Base-by-base conservation (phyloP, 2,113 vertebrate species). In the Conger conger region DNA sequence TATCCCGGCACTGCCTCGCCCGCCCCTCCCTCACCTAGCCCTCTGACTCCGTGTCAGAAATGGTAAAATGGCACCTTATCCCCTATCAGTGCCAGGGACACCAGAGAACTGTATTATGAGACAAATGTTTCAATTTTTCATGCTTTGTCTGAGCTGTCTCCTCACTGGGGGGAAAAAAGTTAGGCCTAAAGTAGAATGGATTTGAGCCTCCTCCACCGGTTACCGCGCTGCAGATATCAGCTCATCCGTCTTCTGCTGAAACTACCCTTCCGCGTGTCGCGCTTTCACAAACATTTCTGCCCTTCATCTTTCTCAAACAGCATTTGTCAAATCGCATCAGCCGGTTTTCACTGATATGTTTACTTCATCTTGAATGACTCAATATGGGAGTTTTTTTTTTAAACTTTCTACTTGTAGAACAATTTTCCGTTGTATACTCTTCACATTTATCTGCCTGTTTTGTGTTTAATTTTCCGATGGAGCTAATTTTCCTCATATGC, bases 1-100 rank as follows among this genome's bases (percentile, higher is more conserved):
- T 99, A 92, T 84, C 42, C 40, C 37, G 60, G 0, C n/a, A 9
- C 57, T 3, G 30, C 30, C 42, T 17, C 45, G 16, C 13, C 50
- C 16, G 17, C 45, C n/a, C 30, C 30, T 0, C 15, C 80, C 80
- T 53, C 7, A 11, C 35, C 9, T 3, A 40, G 7, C 54, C 23
- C 33, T 17, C 16, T n/a, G 13, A 73, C 20, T 33, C 1, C n/a
- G 1, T 33, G 11, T 73, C n/a, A 73, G n/a, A 73, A 2, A 33
- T 27, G 57, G 68, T 33, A 33, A 33, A 73, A 7, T 11, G 11
- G 6, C 6, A 33, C 27, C 68, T 73, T 4, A 73, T 33, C 27
- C 68, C 68, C 23, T 5, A 33, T 78, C 36, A 78, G 76, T 18
- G 35, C 27, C 11, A 7, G 40, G 13, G 40, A 37, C 1, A 38